phyloP scores from a whole-genome alignment of 2,888 invertebrate genomes.

The Lathronympha strigana region DNA sequence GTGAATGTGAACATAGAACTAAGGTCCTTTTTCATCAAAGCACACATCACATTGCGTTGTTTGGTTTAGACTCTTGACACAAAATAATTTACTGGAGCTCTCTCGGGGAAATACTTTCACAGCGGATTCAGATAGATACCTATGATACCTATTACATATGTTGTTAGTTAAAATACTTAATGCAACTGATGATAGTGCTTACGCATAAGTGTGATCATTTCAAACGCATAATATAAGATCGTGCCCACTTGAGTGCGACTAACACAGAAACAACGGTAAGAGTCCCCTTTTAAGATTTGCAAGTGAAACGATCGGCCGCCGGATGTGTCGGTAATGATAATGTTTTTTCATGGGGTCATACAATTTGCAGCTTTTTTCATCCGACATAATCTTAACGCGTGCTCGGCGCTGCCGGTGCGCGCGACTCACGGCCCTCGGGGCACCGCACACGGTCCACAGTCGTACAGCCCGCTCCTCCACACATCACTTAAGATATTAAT shows the following conservation, averaged over 20 bases:
- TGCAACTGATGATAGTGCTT: neutral
- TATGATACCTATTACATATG: neutral
- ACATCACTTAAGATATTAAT: conserved; percentile 84
- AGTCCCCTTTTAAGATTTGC: conserved; percentile 68
- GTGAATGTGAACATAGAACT: conserved; percentile 68
- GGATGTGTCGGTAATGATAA: conserved; percentile 72
- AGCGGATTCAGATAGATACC: neutral
- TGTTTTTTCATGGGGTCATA: conserved; percentile 80
- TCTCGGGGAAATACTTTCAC: conserved; percentile 1
- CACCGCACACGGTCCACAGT: conserved; percentile 61
- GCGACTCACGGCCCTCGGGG: conserved; percentile 50
- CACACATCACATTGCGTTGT: conserved; percentile 49
- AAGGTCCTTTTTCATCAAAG: conserved; percentile 75
- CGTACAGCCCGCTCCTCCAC: conserved; percentile 59
- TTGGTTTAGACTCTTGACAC: conserved; percentile 46
- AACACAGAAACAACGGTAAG: conserved; percentile 49
- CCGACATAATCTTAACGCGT: conserved; percentile 77
- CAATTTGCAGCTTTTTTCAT: conserved; percentile 82
- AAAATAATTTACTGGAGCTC: conserved; percentile 30
- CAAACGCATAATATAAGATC: conserved; percentile 13
- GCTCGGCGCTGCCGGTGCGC: conserved; percentile 52
- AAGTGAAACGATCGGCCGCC: conserved; percentile 72
- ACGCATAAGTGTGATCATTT: neutral
- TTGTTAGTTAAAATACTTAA: neutral
- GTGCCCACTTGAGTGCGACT: conserved; percentile 48